phyloP scores from a whole-genome alignment of 2,797 vertebrate genomes.

The Pitangus sulphuratus region DNA sequence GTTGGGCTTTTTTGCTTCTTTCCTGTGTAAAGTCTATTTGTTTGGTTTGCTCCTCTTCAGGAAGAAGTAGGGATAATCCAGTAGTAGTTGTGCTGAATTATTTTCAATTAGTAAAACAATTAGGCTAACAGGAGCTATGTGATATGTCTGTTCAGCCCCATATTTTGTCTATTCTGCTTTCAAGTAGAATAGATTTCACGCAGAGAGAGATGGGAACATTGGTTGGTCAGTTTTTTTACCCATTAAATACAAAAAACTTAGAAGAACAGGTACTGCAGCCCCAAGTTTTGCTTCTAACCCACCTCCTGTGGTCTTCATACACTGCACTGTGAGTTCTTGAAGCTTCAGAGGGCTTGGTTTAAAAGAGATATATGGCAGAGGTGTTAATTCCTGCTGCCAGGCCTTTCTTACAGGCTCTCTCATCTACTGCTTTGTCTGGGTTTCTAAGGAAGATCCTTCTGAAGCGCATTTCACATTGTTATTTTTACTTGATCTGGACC shows the following conservation, averaged over 20 bases:
- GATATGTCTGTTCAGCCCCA: slow-evolving; percentile 9
- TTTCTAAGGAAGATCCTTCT: not conserved
- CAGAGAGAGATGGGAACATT: not conserved
- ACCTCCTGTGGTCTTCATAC: not conserved
- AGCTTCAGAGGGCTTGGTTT: not conserved
- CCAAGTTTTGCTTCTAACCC: slow-evolving; percentile 1
- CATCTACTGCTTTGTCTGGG: not conserved
- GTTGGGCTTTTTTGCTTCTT: not conserved
- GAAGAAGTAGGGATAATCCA: not conserved
- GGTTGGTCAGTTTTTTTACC: not conserved
- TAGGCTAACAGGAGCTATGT: slow-evolving; percentile 18
- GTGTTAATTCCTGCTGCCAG: slow-evolving; percentile 40
- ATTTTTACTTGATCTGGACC: not conserved
- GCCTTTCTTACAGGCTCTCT: not conserved
- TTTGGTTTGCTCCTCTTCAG: not conserved
- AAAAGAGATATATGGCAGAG: not conserved
- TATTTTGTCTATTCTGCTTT: slow-evolving; percentile 50
- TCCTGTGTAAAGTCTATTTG: not conserved
- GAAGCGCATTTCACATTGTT: not conserved
- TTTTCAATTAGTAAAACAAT: not conserved
- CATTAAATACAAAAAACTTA: not conserved
- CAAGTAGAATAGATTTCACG: slow-evolving; percentile 36
- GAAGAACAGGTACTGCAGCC: slow-evolving; percentile 8
- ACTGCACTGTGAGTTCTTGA: not conserved
- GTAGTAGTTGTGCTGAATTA: not conserved